A percentile compares a stretch with the other conserved stretches of the same genome.
Evolutionary conservation across 1,140 invertebrate genomes (phyloP).

Genomic region (Euwallacea fornicatus): DNA sequence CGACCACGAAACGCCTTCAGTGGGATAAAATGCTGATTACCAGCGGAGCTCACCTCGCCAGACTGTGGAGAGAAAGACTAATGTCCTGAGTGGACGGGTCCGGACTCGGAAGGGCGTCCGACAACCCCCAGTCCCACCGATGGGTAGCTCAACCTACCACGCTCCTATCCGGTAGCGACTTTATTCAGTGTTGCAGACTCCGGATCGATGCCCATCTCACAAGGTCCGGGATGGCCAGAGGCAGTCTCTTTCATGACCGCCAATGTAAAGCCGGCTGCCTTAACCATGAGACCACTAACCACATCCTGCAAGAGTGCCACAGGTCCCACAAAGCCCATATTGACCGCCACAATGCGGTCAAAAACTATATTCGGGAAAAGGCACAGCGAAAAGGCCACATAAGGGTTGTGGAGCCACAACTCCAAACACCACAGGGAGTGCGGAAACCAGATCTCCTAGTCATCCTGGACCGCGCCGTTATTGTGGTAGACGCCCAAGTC

Average conservation of each 20-base stretch:
- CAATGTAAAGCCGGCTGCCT: slow-evolving; percentile 8
- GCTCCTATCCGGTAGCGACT: slow-evolving; percentile 12
- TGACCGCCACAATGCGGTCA: slow-evolving; percentile 10
- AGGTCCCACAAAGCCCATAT: not conserved
- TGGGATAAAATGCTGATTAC: no score
- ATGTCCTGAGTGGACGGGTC: no score
- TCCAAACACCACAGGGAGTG: no score
- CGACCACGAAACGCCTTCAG: no score
- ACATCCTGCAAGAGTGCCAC: slow-evolving; percentile 18
- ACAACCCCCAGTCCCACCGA: not conserved
- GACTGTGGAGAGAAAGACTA: no score
- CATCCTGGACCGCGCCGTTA: no score
- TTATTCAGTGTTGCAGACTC: not conserved
- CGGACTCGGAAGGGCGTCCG: no score
- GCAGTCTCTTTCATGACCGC: not conserved
- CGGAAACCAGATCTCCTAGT: not conserved
- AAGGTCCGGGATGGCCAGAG: not conserved
- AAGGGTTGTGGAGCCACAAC: not conserved
- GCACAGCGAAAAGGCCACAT: not conserved
- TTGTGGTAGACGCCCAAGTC: slow-evolving; percentile 1
- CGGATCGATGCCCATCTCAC: slow-evolving; percentile 12
- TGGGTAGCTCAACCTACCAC: not conserved
- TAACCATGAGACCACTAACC: slow-evolving; percentile 5
- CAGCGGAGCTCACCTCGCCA: no score
- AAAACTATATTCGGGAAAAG: no score